These are phyloP conservation scores for Hemichromis elongatus DNA, from an alignment of 2,113 vertebrate species.

Conservation along the genomic window DNA sequence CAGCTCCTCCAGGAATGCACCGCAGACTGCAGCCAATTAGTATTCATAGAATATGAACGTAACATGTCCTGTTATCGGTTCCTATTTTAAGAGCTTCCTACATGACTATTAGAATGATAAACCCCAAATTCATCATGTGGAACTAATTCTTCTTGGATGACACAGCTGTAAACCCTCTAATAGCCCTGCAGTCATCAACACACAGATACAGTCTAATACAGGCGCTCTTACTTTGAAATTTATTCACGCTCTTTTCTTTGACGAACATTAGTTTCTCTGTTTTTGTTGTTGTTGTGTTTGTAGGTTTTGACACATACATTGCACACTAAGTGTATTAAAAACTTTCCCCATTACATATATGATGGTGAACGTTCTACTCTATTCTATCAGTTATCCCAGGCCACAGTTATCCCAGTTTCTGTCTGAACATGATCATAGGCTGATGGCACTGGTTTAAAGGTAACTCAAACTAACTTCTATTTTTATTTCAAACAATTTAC, in stretches of 20 bases:
- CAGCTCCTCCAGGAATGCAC: constrained; percentile 50
- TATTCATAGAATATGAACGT: not conserved
- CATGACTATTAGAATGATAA: not conserved
- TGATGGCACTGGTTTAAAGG: not conserved
- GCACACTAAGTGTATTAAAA: not conserved
- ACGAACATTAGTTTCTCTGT: not conserved
- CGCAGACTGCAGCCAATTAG: not conserved
- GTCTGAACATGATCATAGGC: not conserved
- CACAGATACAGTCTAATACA: not conserved
- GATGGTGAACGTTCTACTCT: not conserved
- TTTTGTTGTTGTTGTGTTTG: not conserved
- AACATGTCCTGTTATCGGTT: not conserved
- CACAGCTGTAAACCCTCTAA: not conserved
- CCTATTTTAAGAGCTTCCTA: not conserved
- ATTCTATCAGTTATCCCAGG: not conserved
- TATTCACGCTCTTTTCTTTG: not conserved
- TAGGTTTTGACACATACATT: not conserved
- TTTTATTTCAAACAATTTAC: not conserved
- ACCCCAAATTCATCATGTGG: not conserved
- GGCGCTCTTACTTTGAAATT: not conserved
- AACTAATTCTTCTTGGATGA: not conserved
- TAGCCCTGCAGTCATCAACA: not conserved
- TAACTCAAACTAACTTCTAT: not conserved
- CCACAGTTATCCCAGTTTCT: not conserved
- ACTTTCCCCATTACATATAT: not conserved